Percentiles rank a stretch among this genome's conserved stretches.
phyloP scores from a whole-genome alignment of 2,797 vertebrate species.

The Sebastes kiyomatsui region DNA sequence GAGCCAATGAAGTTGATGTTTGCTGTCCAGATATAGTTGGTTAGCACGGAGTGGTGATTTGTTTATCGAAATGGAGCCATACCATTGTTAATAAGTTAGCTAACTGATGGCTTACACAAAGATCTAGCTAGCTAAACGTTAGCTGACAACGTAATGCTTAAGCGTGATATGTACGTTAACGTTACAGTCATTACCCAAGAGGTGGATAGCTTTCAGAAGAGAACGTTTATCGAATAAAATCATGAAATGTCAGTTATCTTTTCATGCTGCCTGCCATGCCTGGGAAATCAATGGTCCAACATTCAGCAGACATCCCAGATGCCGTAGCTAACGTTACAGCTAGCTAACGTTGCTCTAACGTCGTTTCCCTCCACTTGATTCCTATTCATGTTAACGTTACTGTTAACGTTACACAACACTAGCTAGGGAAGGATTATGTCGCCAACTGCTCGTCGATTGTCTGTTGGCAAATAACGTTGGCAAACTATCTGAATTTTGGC shows the following conservation, averaged over 20 bases:
- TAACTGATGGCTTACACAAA: no score
- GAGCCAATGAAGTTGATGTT: not conserved
- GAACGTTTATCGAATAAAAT: not conserved
- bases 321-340: not conserved
- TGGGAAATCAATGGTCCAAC: not conserved
- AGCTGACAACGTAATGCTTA: not conserved
- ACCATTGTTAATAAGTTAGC: no score
- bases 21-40: not conserved
- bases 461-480: not conserved
- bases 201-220: not conserved
- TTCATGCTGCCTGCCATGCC: rapidly evolving
- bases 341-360: slow-evolving; percentile 20
- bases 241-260: not conserved
- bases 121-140: not conserved
- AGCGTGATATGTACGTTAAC: not conserved
- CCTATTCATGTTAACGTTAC: not conserved
- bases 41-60: not conserved
- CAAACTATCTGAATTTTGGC: not conserved
- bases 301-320: not conserved
- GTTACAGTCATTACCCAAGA: no score
- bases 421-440: rapidly evolving
- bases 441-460: rapidly evolving
- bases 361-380: slow-evolving; percentile 61
- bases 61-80: not conserved
- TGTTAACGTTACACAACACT: not conserved